Conservation (phyloP, 2,888 invertebrate genomes). For the Acanthococcus lagerstroemiae region DNA sequence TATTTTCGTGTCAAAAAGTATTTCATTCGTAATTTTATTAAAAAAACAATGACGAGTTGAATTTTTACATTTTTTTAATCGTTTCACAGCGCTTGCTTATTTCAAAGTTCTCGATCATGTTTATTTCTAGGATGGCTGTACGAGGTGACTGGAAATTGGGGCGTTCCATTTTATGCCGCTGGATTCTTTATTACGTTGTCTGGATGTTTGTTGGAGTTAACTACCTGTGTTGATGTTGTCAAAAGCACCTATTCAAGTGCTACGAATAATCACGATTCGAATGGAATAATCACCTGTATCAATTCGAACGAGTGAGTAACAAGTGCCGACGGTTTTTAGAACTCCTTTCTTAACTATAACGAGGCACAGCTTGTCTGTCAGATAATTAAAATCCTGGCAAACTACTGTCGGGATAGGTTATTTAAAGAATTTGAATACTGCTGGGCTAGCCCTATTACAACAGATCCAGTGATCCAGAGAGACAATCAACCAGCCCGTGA, state of each 20-base stretch:
- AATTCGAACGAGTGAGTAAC: constrained; percentile 22
- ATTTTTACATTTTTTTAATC: too few species aligned
- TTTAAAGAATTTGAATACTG: too few species aligned
- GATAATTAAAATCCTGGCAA: too few species aligned
- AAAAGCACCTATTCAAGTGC: not conserved
- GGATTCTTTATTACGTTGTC: constrained; percentile 69
- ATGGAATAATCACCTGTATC: constrained; percentile 5
- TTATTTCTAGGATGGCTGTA: constrained; percentile 62
- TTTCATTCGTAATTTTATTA: too few species aligned
- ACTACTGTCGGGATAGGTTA: too few species aligned
- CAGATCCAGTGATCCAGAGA: too few species aligned
- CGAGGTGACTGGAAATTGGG: constrained; percentile 66
- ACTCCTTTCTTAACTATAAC: too few species aligned
- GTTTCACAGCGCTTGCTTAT: not conserved
- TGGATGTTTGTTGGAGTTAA: constrained; percentile 50
- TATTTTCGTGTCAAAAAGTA: constrained; percentile 40
- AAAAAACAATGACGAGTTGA: too few species aligned
- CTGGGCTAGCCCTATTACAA: too few species aligned
- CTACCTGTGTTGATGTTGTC: not conserved
- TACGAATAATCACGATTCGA: not conserved
- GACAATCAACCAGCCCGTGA: too few species aligned
- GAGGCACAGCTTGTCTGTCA: too few species aligned
- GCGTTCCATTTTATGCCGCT: constrained; percentile 68
- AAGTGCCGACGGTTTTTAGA: not conserved
- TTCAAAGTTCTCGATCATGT: not conserved